These are phyloP conservation scores for Gallirallus australis DNA, from an alignment of 2,797 vertebrate genomes.

Conservation along the genomic window DNA sequence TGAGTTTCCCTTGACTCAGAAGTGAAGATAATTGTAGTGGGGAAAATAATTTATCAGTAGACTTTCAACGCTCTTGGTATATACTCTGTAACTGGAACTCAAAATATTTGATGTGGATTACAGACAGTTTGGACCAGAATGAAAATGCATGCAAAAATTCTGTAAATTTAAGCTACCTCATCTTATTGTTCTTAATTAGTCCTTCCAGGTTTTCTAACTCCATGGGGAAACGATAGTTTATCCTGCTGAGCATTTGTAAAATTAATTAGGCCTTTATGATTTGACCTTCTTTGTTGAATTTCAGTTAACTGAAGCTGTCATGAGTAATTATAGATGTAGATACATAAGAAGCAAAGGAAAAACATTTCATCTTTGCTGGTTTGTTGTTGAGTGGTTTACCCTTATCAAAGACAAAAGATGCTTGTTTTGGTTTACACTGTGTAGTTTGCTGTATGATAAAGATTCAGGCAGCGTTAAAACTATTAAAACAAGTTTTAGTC, in stretches of 20 bases:
- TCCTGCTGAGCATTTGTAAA: slow-evolving; percentile 35
- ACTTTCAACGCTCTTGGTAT: not conserved
- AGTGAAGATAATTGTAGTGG: not conserved
- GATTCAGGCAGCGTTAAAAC: not conserved
- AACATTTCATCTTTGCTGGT: not conserved
- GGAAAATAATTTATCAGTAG: not conserved
- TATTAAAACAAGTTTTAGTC: not conserved
- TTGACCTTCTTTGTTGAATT: slow-evolving; percentile 35
- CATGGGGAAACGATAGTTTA: slow-evolving; percentile 2
- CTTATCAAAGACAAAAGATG: not conserved
- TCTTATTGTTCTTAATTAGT: slow-evolving; percentile 11
- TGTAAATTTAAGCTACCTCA: fast-evolving
- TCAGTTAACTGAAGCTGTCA: slow-evolving; percentile 9
- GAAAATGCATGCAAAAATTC: not conserved
- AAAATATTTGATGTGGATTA: not conserved
- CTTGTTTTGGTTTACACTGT: not conserved
- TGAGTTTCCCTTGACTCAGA: not conserved
- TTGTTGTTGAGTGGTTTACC: not conserved
- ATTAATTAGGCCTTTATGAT: slow-evolving; percentile 9
- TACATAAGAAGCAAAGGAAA: not conserved
- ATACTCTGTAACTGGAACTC: not conserved
- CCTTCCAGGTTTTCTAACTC: not conserved
- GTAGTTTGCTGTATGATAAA: not conserved
- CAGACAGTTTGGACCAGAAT: not conserved
- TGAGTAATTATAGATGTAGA: slow-evolving; percentile 12